Conservation (phyloP, 23 tunicate genomes). For the Styela plicata region DNA sequence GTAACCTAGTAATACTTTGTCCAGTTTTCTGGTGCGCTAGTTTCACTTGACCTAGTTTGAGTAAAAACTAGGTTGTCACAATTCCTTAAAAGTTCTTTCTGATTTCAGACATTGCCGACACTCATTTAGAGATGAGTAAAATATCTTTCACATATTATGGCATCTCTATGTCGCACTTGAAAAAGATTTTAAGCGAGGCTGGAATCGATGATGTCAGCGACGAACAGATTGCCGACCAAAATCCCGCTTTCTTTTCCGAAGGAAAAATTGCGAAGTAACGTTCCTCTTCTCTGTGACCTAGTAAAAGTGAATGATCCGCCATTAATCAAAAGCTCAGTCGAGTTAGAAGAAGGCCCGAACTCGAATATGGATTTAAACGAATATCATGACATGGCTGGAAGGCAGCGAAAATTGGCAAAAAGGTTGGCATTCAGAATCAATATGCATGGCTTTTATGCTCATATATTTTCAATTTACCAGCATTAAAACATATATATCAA, state of each 20-base stretch:
- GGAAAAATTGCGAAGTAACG: background rate
- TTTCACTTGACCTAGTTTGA: too few species aligned
- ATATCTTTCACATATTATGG: conserved; percentile 77
- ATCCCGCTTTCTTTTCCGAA: conserved; percentile 22
- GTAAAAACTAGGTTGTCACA: too few species aligned
- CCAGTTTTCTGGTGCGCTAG: too few species aligned
- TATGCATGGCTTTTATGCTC: too few species aligned
- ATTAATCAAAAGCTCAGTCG: background rate
- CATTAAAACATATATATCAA: too few species aligned
- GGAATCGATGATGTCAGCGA: conserved; percentile 37
- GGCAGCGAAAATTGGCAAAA: conserved; percentile 22
- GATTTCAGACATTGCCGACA: background rate
- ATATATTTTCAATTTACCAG: too few species aligned
- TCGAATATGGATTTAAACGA: background rate
- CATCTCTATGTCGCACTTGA: conserved; percentile 34
- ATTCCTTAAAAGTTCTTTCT: background rate
- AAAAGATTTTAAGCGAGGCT: conserved; percentile 30
- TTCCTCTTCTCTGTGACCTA: background rate
- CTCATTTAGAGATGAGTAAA: conserved; percentile 20
- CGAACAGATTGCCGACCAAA: conserved; percentile 35
- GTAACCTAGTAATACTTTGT: too few species aligned
- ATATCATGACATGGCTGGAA: conserved; percentile 18
- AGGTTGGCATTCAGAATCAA: too few species aligned
- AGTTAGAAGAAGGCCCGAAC: background rate
- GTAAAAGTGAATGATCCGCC: background rate